These are phyloP conservation scores for Pseudopipra pipra DNA, from an alignment of 2,113 vertebrate species.

Conservation along the genomic window DNA sequence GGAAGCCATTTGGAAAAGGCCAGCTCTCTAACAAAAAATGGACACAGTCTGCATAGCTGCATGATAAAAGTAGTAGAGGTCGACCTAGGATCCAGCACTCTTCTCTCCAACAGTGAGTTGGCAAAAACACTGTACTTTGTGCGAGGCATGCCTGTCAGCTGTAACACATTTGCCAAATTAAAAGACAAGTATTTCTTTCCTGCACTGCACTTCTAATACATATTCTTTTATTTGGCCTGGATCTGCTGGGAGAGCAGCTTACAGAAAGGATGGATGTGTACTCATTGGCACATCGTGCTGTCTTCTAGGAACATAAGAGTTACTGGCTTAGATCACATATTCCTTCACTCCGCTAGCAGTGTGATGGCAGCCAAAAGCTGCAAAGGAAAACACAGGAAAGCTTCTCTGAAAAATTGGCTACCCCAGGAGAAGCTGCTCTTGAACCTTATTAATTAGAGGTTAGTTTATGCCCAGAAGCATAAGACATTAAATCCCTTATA, in stretches of 20 bases:
- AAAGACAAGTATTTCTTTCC: not conserved
- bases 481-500: constrained; percentile 32
- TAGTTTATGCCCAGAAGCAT: constrained; percentile 18
- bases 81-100: not conserved
- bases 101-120: not conserved
- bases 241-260: not conserved
- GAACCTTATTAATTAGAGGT: constrained; percentile 47
- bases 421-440: constrained; percentile 9
- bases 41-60: not conserved
- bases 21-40: not conserved
- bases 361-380: not conserved
- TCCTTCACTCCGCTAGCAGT: not conserved
- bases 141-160: not conserved
- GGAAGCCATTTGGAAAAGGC: not conserved
- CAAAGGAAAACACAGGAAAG: not conserved
- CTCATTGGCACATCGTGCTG: not conserved
- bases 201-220: not conserved
- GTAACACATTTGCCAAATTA: not conserved
- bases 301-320: constrained; percentile 24
- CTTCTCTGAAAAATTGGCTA: not conserved
- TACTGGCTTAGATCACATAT: not conserved
- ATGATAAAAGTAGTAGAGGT: not conserved
- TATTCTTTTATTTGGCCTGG: not conserved
- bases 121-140: not conserved
- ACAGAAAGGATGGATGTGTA: not conserved